phyloP scores from a whole-genome alignment of 2,888 invertebrate genomes.

The Drosophila lutescens region DNA sequence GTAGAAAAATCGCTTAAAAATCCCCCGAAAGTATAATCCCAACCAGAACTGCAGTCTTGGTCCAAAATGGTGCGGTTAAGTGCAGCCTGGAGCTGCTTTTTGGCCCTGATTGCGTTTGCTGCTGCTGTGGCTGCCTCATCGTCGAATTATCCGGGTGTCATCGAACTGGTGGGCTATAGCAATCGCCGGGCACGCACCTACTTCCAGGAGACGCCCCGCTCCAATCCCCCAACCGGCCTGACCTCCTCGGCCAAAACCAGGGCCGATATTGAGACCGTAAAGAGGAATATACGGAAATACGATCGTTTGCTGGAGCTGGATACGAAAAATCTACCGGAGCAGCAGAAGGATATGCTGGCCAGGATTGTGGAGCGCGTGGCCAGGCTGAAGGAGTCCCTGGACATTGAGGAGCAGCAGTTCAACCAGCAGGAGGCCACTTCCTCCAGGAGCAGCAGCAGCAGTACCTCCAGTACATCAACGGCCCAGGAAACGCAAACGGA shows the following conservation, averaged over 20 bases:
- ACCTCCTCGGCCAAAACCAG: constrained; percentile 79
- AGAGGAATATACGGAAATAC: constrained; percentile 83
- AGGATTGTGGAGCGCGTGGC: constrained; percentile 84
- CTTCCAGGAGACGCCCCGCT: constrained; percentile 62
- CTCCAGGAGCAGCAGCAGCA: constrained; percentile 39
- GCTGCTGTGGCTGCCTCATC: constrained; percentile 30
- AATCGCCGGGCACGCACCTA: constrained; percentile 82
- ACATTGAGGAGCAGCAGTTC: constrained; percentile 76
- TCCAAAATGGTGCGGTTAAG: constrained; percentile 60
- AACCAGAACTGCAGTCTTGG: constrained; percentile 14
- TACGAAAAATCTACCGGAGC: constrained; percentile 83
- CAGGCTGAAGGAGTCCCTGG: constrained; percentile 82
- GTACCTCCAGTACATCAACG: constrained; percentile 27
- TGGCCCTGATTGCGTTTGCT: constrained; percentile 36
- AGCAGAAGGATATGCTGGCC: constrained; percentile 84
- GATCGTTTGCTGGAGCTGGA: constrained; percentile 82
- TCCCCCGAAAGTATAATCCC: neutral
- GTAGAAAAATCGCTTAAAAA: constrained; percentile 3
- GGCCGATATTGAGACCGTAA: constrained; percentile 84
- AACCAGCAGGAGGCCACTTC: constrained; percentile 57
- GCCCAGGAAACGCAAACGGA: constrained; percentile 48
- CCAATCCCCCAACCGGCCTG: constrained; percentile 47
- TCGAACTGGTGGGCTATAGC: constrained; percentile 83
- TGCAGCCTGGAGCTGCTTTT: constrained; percentile 59
- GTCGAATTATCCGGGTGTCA: constrained; percentile 83